Base-by-base conservation (phyloP, 1,140 invertebrate genomes). In the Macrostomum lignano region DNA sequence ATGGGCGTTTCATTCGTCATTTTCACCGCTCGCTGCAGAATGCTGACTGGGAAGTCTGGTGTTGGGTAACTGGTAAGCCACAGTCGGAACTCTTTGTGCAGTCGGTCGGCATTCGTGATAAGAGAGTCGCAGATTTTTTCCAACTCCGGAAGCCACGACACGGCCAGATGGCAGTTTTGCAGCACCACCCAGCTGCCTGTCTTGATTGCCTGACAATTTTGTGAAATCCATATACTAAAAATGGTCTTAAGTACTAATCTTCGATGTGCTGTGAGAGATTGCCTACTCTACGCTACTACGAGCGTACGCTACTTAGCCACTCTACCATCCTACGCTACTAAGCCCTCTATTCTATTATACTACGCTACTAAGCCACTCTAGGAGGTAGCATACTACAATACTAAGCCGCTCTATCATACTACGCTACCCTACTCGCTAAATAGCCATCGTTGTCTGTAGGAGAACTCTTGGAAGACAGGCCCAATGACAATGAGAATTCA, bases 1-100 rank as follows among this genome's bases (percentile, higher is more conserved):
- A 57, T 60, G 2, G 57, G 57, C n/a, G 57, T 54, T 37, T 60
- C 57, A 46, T 60, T 60, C 21, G 57, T 60, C 53, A 60, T 58
- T 39, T 60, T 60, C 1, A 58, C 51, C 22, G 52, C 53, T 17
- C 49, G 58, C 36, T 59, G 56, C 30, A 59, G 39, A 30, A 59
- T 55, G 26, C 51, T 49, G 0, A 59, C 55, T 21, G 56, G 56
- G 40, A 59, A 59, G 22, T 53, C 41, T 10, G 57, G 49, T 20
- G 51, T 52, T 9, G 56, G 53, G 38, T 59, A 59, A 40, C 52
- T 56, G 17, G 56, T 59, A 22, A 59, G 37, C 56, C 56, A 59
- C 2, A 59, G 40, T 13, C 56, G 42, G 44, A 59, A 59, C 17
- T 56, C 44, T 10, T 45, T 43, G 38, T 58, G 38, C n/a, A n/a